A percentile compares a stretch with the other conserved stretches of the same genome.
phyloP scores from a whole-genome alignment of 2,888 invertebrate species.

The Heliothis peltigera region DNA sequence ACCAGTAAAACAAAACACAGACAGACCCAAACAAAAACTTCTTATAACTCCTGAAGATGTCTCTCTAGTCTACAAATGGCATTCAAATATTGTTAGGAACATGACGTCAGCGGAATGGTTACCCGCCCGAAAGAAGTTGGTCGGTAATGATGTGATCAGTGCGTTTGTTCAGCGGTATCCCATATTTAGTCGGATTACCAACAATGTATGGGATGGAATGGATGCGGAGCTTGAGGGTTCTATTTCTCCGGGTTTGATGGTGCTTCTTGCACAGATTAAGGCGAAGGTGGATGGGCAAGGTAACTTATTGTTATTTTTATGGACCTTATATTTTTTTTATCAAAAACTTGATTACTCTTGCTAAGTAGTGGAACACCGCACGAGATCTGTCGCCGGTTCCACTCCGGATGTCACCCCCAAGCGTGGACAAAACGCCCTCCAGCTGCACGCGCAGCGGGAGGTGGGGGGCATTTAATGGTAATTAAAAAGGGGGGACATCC shows the following conservation, averaged over 20 bases:
- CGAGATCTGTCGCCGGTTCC: too few species aligned
- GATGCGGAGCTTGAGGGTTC: slow-evolving; percentile 88
- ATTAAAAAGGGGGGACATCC: too few species aligned
- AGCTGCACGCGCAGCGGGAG: too few species aligned
- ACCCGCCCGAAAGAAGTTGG: slow-evolving; percentile 81
- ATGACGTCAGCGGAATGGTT: slow-evolving; percentile 91
- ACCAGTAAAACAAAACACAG: slow-evolving; percentile 71
- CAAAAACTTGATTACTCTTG: too few species aligned
- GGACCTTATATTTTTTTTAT: too few species aligned
- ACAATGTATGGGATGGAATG: slow-evolving; percentile 86
- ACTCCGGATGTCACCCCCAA: too few species aligned
- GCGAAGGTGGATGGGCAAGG: slow-evolving; percentile 85
- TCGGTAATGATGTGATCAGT: slow-evolving; percentile 77
- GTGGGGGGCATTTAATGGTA: too few species aligned
- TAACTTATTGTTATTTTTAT: slow-evolving; percentile 62
- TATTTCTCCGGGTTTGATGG: slow-evolving; percentile 89
- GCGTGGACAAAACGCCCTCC: too few species aligned
- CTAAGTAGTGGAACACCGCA: too few species aligned
- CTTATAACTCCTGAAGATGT: slow-evolving; percentile 89
- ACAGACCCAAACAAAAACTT: slow-evolving; percentile 71
- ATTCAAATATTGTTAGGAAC: slow-evolving; percentile 90
- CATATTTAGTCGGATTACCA: slow-evolving; percentile 89
- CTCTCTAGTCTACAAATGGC: slow-evolving; percentile 90
- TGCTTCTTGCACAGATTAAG: slow-evolving; percentile 89
- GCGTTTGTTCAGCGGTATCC: slow-evolving; percentile 91